Conservation (phyloP, 2,113 vertebrate genomes). For the Silurus glanis region DNA sequence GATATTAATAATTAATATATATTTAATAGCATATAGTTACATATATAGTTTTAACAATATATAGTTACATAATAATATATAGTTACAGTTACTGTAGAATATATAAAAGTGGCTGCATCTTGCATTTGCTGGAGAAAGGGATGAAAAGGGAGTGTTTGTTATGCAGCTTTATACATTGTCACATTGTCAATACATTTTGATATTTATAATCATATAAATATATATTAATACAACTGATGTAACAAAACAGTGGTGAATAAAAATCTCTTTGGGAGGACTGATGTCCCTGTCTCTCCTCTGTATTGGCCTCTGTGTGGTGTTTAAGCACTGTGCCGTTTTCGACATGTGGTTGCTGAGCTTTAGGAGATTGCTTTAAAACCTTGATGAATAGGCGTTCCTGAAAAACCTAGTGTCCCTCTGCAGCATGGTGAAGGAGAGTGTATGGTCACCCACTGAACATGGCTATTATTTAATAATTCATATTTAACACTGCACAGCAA, state of each 20-base stretch:
- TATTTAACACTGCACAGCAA: not conserved
- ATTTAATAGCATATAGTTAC: too few relatives aligned
- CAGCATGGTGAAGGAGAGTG: constrained; percentile 2
- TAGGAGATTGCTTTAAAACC: not conserved
- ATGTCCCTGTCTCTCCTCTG: not conserved
- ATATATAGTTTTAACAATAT: too few relatives aligned
- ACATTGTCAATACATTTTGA: not conserved
- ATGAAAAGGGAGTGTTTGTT: not conserved
- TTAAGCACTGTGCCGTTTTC: not conserved
- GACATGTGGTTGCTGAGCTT: not conserved
- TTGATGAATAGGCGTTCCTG: not conserved
- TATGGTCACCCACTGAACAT: not conserved
- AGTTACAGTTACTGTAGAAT: not conserved
- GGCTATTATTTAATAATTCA: not conserved
- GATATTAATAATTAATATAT: not conserved
- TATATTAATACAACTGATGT: too few relatives aligned
- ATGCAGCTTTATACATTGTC: not conserved
- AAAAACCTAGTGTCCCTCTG: not conserved
- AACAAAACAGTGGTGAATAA: not conserved
- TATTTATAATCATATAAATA: not conserved
- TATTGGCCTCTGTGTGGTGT: not conserved
- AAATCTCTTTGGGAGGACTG: not conserved
- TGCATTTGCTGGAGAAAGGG: not conserved
- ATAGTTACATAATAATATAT: too few relatives aligned
- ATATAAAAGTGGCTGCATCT: not conserved